These are phyloP conservation scores for Lepilemur ruficaudatus DNA, from an alignment of 2,797 vertebrate genomes.

Conservation along the genomic window DNA sequence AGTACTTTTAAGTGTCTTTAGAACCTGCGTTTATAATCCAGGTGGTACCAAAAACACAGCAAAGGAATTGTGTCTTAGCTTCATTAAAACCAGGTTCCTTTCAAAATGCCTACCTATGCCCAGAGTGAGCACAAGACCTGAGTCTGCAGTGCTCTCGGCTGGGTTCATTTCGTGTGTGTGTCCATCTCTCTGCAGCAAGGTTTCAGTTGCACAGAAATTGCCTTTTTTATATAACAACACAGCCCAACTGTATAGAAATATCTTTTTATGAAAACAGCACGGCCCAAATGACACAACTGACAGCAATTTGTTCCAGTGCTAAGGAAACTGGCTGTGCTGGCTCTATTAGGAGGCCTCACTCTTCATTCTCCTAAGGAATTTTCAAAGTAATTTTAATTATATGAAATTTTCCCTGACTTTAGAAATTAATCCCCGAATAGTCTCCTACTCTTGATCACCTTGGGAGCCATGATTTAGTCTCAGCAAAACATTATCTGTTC, in stretches of 20 bases:
- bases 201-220: not conserved
- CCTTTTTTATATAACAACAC: not conserved
- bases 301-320: not conserved
- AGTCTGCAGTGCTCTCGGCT: not conserved
- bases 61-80: not conserved
- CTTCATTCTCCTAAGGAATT: not conserved
- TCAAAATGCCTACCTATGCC: not conserved
- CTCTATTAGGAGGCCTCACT: not conserved
- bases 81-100: not conserved
- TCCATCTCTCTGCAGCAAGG: not conserved
- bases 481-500: slow-evolving; percentile 40
- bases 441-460: not conserved
- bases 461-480: slow-evolving; percentile 31
- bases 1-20: not conserved
- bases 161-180: not conserved
- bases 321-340: not conserved
- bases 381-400: slow-evolving; percentile 54
- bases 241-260: not conserved
- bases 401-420: slow-evolving; percentile 27
- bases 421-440: slow-evolving; percentile 48
- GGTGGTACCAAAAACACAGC: not conserved
- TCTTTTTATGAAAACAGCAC: not conserved
- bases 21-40: not conserved
- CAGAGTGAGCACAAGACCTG: not conserved
- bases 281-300: not conserved